Evolutionary conservation across 2,888 invertebrate genomes (phyloP).

Genomic region (Calameuta pallipes): DNA sequence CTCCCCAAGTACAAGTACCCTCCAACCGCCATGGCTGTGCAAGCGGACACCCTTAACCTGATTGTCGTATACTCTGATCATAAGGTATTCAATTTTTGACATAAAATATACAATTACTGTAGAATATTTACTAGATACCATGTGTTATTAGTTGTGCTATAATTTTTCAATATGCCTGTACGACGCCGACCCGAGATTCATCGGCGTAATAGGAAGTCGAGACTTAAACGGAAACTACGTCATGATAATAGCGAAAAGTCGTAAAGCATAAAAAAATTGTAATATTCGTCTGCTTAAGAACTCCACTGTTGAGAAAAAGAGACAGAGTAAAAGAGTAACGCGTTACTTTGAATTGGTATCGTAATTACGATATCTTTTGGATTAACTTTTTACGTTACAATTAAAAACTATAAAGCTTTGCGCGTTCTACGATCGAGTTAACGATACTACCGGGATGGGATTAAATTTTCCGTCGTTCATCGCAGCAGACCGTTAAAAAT

Average conservation of each 20-base stretch:
- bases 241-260: neutral
- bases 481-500: slow-evolving; percentile 32
- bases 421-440: neutral
- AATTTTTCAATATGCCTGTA: neutral
- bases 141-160: neutral
- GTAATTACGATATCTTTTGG: neutral
- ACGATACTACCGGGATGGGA: slow-evolving; percentile 14
- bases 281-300: neutral
- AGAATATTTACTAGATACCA: neutral
- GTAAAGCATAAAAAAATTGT: neutral
- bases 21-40: slow-evolving; percentile 79
- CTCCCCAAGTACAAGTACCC: slow-evolving; percentile 79
- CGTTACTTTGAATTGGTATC: neutral
- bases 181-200: neutral
- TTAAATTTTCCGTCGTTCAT: slow-evolving; percentile 37
- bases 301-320: neutral
- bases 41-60: slow-evolving; percentile 71
- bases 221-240: neutral
- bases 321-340: neutral
- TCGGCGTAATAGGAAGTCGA: neutral
- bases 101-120: neutral
- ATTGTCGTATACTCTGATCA: slow-evolving; percentile 84
- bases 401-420: slow-evolving; percentile 30
- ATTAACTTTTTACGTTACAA: slow-evolving; percentile 26
- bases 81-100: slow-evolving; percentile 69